Percentiles rank a stretch among this genome's conserved stretches.
Conservation (phyloP, 2,113 vertebrate species). For the Callorhinus ursinus region DNA sequence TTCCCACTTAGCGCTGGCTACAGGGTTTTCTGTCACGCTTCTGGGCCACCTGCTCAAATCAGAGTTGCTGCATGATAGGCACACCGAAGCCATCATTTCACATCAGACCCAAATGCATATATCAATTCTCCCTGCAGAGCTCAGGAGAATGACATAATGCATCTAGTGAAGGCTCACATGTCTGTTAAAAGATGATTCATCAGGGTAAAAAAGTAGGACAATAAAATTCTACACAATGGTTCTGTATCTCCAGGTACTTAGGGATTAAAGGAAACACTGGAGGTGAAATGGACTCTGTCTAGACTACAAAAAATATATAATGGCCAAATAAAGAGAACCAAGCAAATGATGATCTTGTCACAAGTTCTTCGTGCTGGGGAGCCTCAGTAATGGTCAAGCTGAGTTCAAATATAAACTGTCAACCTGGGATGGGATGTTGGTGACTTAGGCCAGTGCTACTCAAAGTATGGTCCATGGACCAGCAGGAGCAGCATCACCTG, state of each 20-base stretch:
- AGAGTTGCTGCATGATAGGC: slow-evolving; percentile 65
- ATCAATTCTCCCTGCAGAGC: slow-evolving; percentile 51
- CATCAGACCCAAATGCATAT: slow-evolving; percentile 57
- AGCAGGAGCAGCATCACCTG: background rate
- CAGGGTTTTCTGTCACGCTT: background rate
- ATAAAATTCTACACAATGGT: slow-evolving; percentile 50
- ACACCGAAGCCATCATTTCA: slow-evolving; percentile 72
- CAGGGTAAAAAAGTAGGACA: slow-evolving; percentile 67
- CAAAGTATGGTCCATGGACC: background rate
- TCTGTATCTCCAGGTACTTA: slow-evolving; percentile 50
- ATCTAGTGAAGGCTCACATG: slow-evolving; percentile 71
- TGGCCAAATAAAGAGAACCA: slow-evolving; percentile 30
- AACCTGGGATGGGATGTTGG: background rate
- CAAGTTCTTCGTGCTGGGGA: background rate
- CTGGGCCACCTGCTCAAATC: slow-evolving; percentile 40
- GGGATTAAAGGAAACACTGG: slow-evolving; percentile 56
- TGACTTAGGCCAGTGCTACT: background rate
- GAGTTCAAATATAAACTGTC: slow-evolving; percentile 32
- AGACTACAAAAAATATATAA: background rate
- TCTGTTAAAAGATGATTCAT: slow-evolving; percentile 78
- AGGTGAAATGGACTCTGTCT: slow-evolving; percentile 52
- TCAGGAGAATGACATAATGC: slow-evolving; percentile 65
- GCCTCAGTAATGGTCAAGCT: slow-evolving; percentile 17
- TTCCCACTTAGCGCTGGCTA: background rate
- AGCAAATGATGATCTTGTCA: slow-evolving; percentile 14